Evolutionary conservation across 2,113 vertebrate genomes (phyloP), one percentile per base, ranked within the genome.

Genomic region (Emydura subglobosa): DNA sequence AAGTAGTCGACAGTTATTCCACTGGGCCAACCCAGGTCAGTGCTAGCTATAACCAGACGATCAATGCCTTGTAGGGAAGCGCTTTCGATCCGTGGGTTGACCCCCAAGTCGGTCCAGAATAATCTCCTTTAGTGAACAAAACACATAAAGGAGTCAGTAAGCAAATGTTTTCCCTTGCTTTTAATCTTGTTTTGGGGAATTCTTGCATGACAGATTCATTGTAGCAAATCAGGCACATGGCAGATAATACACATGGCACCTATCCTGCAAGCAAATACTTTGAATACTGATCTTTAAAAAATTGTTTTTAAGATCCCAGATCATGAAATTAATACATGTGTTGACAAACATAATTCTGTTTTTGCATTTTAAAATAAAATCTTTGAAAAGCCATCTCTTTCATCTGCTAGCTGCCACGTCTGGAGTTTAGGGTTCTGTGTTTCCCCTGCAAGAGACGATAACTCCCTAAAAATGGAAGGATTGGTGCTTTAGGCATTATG

Each of bases 101-200:
- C 59, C 29, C 99, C 99, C 68, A 98, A 94, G 86, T 99, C 99
- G 4, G 99, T 99, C 99, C 99, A 99, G 98, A 99, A 99, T 91
- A 99, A 96, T 97, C 97, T 99, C 99, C 99, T 99, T 98, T 96
- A 97, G 98, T 96, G 97, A 96, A 98, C 80, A 94, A 97, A 98
- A 96, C 53, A 95, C 42, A 97, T 34, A 82, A 89, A 89, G 21
- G 91, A 96, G 55, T 94, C 93, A 84, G 89, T 91, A 89, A 90
- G 88, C 61, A 94, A 97, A 96, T 83, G 17, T 88, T 95, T 83
- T 93, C 90, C 87, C 47, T 76, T 87, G 78, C 85, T 57, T 79
- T 88, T 92, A 49, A 47, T 80, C 96, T 98, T 96, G 98, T 98
- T 97, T 97, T 47, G 2, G 13, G 21, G 87, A 94, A 88, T 55